A percentile compares a stretch with the other conserved stretches of the same genome.
These are phyloP conservation scores for Marisa cornuarietis DNA, from an alignment of 1,140 invertebrate species.

Conservation along the genomic window DNA sequence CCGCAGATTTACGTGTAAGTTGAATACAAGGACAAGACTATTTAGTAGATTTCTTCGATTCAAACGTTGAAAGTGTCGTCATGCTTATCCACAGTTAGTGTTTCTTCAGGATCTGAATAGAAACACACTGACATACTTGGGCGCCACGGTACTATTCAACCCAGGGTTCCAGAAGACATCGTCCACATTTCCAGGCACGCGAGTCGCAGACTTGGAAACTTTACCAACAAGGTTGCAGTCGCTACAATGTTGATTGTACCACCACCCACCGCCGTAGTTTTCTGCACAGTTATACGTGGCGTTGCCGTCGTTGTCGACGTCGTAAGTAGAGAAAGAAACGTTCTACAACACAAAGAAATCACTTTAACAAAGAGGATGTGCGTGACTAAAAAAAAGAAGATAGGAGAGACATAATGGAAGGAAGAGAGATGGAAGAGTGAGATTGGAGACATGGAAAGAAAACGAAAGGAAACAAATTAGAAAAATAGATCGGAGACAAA, in stretches of 20 bases:
- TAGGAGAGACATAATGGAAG: too few relatives aligned
- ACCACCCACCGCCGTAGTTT: constrained; percentile 16
- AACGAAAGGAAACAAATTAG: too few relatives aligned
- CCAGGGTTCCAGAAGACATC: constrained; percentile 20
- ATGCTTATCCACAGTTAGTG: too few relatives aligned
- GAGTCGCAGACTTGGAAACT: background rate
- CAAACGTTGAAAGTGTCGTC: too few relatives aligned
- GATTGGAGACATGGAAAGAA: too few relatives aligned
- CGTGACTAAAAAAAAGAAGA: too few relatives aligned
- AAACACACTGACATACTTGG: background rate
- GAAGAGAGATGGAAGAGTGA: too few relatives aligned
- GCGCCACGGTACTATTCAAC: background rate
- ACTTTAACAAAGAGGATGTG: too few relatives aligned
- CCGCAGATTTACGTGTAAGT: too few relatives aligned
- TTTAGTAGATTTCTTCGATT: too few relatives aligned
- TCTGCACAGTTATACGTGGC: constrained; percentile 18
- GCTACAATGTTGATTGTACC: constrained; percentile 10
- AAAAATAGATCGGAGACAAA: too few relatives aligned
- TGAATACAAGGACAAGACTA: too few relatives aligned
- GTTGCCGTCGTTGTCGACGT: constrained; percentile 28
- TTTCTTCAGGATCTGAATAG: background rate
- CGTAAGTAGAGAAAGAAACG: constrained; percentile 22
- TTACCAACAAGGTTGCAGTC: constrained; percentile 21
- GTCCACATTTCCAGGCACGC: background rate
- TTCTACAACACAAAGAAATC: background rate